Evolutionary conservation across 2,888 invertebrate genomes (phyloP).

Genomic region (Oscheius onirici): DNA sequence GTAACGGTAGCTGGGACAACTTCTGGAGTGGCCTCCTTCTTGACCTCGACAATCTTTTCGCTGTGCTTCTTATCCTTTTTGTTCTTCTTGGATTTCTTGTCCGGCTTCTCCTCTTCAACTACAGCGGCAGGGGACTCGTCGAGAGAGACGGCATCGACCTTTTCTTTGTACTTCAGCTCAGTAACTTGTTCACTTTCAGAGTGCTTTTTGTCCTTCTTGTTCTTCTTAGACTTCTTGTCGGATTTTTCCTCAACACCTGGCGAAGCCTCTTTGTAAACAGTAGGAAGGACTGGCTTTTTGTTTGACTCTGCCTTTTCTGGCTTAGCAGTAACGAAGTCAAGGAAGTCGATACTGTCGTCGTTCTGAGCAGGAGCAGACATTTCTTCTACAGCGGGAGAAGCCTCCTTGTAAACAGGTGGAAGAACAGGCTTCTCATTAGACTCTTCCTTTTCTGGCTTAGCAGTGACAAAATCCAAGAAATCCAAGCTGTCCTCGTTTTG

Average conservation of each 20-base stretch:
- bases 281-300: too few relatives aligned
- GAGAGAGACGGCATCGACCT: not conserved
- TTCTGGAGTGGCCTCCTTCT: not conserved
- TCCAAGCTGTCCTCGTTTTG: constrained; percentile 33
- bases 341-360: constrained; percentile 42
- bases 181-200: not conserved
- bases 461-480: constrained; percentile 47
- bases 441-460: constrained; percentile 29
- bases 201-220: constrained; percentile 25
- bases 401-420: not conserved
- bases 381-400: not conserved
- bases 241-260: not conserved
- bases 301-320: constrained; percentile 4
- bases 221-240: constrained; percentile 32
- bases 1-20: too few relatives aligned
- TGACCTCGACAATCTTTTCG: not conserved
- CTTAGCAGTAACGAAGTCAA: constrained; percentile 42
- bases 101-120: constrained; percentile 9
- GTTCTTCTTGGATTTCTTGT: not conserved
- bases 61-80: not conserved
- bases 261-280: too few relatives aligned
- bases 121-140: not conserved
- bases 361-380: not conserved
- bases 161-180: not conserved
- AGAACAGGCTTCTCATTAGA: not conserved